Evolutionary conservation across 1,140 invertebrate species (phyloP), one percentile per base, ranked within the genome.

Genomic region (Neuroterus valhalla): DNA sequence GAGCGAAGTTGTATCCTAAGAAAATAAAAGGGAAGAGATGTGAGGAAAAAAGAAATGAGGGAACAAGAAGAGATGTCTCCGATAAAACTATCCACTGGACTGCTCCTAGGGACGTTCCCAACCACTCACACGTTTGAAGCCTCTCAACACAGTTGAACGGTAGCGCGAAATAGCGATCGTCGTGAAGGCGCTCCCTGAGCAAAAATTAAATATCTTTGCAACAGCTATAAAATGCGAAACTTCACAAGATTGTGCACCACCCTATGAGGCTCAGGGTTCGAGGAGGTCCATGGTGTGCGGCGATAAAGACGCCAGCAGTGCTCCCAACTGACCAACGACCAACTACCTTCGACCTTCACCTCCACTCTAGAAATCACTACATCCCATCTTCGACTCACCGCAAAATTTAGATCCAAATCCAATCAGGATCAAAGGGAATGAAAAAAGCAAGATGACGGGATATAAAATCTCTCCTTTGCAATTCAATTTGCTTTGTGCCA

Each of bases 131-230:
- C 55, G 55, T 62, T 38, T 62, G 23, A 62, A 62, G 52, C 23
- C 23, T 31, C 21, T 62, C 73, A 71, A 76, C 70, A 78, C 72
- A 70, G 68, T 66, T 72, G 67, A 74, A 26, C 71, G 48, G 68
- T 42, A 70, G 46, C 42, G 74, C 71, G 73, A 81, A 72, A 78
- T 77, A 76, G 77, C 75, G 81, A 84, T 82, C 77, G 75, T 74
- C 78, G 78, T 85, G 83, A 83, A 85, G 80, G 72, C 75, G 76
- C 75, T 83, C 79, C 79, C 81, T 45, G 80, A 82, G 84, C 76
- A 85, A 85, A 87, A 85, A 85, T 87, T 86, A 87, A 87, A 86
- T 85, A 85, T 86, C 82, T 85, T 82, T 70, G 76, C 78, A 83
- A 82, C 80, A 84, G 77, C 83, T 80, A 84, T 85, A 86, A 86